Base-by-base conservation (phyloP, 2,888 invertebrate genomes). In the Acleris sparsana region DNA sequence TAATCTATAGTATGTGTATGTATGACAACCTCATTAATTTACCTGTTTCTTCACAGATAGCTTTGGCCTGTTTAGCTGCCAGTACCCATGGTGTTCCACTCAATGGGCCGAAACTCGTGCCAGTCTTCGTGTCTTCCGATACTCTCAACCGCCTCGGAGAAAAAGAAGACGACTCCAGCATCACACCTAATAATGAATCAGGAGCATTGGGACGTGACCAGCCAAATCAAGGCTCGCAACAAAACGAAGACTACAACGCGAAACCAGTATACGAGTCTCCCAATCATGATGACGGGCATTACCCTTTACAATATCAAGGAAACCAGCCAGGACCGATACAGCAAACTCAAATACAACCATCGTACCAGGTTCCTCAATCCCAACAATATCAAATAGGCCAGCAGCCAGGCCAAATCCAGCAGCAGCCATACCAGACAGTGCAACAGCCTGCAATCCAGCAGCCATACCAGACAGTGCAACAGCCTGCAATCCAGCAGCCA, bases 71-170 rank as follows among this genome's bases (percentile, higher is more conserved):
- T 33, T 33, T 48, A 22, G 18, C 46, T 13, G 25, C n/a, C 11
- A 18, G 18, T 16, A 43, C 20, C 53, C 29, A 48, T 29, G 49
- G 9, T 48, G 39, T 13, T 33, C 33, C 62, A 43, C 53, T 53
- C 16, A n/a, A 13, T 17, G 29, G n/a, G n/a, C 55, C 64, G 4
- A 63, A 66, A 13, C 71, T 73, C 25, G 74, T 83, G 2, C 76
- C 81, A 39, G 80, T 84, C 0, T 85, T 85, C 63, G 80, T 85
- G 9, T 77, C 85, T 3, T 74, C 79, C 4, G 83, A 83, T 3
- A 72, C 80, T 3, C 72, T 84, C 39, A 77, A 78, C 46, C 72
- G 75, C 11, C 72, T 83, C 7, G 78, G 81, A 64, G 75, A 73
- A 7, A 69, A 75, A 57, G 33, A 51, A 48, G 25, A 39, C 5